Percentiles rank a stretch among this genome's conserved stretches.
phyloP scores from a whole-genome alignment of 2,113 vertebrate species.

The Prietella phreatophila region DNA sequence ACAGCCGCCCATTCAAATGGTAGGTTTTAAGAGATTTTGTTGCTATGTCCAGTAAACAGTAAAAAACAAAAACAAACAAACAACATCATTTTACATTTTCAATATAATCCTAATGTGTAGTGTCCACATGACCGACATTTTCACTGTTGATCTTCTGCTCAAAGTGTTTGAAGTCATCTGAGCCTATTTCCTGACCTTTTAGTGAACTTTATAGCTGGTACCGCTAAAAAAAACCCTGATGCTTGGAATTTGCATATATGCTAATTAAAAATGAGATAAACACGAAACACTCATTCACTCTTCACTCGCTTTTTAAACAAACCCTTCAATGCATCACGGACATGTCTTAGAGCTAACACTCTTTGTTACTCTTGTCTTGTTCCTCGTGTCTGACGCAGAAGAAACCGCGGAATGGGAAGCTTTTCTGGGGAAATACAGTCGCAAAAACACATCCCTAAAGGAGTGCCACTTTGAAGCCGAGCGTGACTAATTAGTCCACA shows the following conservation, averaged over 20 bases:
- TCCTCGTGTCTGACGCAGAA: neutral
- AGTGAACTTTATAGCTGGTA: neutral
- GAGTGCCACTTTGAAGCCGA: conserved; percentile 42
- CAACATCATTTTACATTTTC: neutral
- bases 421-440: neutral
- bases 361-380: neutral
- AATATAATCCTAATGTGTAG: neutral
- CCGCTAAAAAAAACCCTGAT: neutral
- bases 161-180: neutral
- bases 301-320: neutral
- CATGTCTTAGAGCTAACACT: neutral
- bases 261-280: neutral
- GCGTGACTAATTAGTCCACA: conserved; percentile 49
- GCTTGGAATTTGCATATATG: neutral
- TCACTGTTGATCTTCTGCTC: neutral
- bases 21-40: no score
- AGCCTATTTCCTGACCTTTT: neutral
- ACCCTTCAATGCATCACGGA: neutral
- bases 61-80: no score
- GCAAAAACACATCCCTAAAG: conserved; percentile 17
- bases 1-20: no score
- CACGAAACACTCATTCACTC: no score
- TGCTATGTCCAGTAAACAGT: no score
- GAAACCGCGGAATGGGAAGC: neutral
- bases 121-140: neutral